Evolutionary conservation across 2,888 invertebrate species (phyloP).

Genomic region (Petrolisthes manimaculis): DNA sequence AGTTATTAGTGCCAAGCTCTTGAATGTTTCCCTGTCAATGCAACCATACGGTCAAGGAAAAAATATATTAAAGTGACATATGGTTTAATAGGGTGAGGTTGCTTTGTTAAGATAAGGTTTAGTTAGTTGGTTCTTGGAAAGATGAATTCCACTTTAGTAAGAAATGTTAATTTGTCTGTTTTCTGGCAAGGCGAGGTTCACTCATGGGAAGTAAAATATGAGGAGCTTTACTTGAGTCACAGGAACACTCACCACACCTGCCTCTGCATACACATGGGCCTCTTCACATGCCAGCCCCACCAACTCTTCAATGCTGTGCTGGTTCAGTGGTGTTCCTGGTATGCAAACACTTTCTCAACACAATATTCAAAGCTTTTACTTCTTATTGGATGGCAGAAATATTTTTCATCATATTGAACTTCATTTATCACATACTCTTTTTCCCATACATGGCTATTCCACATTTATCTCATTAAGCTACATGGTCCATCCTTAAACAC

Average conservation of each 20-base stretch:
- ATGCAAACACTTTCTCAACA: neutral
- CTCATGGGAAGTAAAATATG: neutral
- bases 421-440: neutral
- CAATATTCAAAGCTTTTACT: neutral
- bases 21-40: no score
- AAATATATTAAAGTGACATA: no score
- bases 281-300: slow-evolving; percentile 76
- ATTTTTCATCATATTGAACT: neutral
- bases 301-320: slow-evolving; percentile 73
- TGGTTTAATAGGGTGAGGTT: no score
- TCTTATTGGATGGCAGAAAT: neutral
- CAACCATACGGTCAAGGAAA: no score
- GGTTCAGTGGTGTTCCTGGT: slow-evolving; percentile 76
- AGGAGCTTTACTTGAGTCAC: neutral
- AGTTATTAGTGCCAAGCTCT: no score
- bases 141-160: no score
- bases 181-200: neutral
- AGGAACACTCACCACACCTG: slow-evolving; percentile 73
- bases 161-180: no score
- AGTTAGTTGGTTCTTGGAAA: no score
- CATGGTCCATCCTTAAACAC: no score
- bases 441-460: no score
- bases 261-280: slow-evolving; percentile 75
- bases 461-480: no score
- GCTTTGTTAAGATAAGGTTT: no score